Evolutionary conservation across 2,113 vertebrate species (phyloP), one percentile per base, ranked within the genome.

Genomic region (Natator depressus): DNA sequence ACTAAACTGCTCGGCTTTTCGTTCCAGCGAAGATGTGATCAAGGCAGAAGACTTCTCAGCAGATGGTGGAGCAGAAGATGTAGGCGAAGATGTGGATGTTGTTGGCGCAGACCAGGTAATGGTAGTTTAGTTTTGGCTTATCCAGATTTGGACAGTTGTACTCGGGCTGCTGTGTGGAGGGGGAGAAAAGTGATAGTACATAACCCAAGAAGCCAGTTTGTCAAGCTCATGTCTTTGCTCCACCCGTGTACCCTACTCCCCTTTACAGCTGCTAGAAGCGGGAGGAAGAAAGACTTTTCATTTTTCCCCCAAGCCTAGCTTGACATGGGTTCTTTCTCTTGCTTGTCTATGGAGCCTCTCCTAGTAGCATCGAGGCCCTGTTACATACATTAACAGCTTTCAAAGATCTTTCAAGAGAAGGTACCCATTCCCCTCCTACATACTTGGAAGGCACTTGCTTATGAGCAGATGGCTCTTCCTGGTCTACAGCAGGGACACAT

Each of bases 51-150:
- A 69, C 47, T 38, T 80, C 47, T 90, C 85, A 0, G 59, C 46
- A 53, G 27, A 91, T 10, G 47, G 47, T 79, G 86, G 79, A 69
- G 65, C 65, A 82, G 95, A 95, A 93, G 92, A 96, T 1, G 8
- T 59, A 80, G 1, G 2, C 51, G 93, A 96, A 89, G 97, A 97
- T 46, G 57, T 97, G 49, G 97, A 98, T 79, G 96, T 97, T 4
- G 59, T 97, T 93, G 94, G 87, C 50, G 89, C 96, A 92, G 97
- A 97, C 4, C 89, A 97, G 97, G 97, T 98, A 96, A 65, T 42
- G 12, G 46, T 47, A 25, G 88, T 91, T 91, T 12, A 2, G 0
- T 14, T 11, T 84, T 0, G 8, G 14, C 35, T 91, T 94, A 88
- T 79, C n/a, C 59, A 88, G 57, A 57, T 87, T 42, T 78, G 78